These are phyloP conservation scores for Cynaeus angustus DNA, from an alignment of 2,888 invertebrate species.

Conservation along the genomic window DNA sequence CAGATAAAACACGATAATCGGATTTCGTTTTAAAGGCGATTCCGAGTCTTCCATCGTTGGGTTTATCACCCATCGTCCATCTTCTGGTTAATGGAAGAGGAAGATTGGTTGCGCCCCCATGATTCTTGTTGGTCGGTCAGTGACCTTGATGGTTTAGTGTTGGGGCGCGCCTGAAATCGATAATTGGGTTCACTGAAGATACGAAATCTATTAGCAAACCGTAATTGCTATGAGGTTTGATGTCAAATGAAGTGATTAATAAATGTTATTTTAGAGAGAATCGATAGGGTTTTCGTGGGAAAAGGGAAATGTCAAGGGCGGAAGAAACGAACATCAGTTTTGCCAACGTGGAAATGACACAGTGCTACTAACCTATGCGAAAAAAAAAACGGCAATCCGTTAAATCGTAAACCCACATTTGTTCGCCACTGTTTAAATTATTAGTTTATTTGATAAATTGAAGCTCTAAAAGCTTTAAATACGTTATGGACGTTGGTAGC, in stretches of 20 bases:
- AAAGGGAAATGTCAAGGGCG: conserved; percentile 2
- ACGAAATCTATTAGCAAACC: conserved; percentile 37
- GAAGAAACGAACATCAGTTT: neutral
- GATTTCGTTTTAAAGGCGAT: neutral
- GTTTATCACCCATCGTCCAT: conserved; percentile 6
- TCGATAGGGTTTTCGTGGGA: conserved; percentile 7
- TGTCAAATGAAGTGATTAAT: conserved; percentile 24
- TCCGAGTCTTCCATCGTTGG: neutral
- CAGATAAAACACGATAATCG: conserved; percentile 8
- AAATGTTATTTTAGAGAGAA: conserved; percentile 10
- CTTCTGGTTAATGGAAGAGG: neutral
- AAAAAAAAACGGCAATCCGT: too few species aligned
- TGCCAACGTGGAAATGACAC: too few species aligned
- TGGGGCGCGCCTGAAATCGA: conserved; percentile 37
- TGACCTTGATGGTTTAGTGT: conserved; percentile 38
- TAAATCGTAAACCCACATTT: too few species aligned
- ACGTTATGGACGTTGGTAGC: too few species aligned
- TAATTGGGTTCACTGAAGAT: conserved; percentile 32
- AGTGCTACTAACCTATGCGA: too few species aligned
- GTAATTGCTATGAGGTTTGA: conserved; percentile 22
- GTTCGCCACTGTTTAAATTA: too few species aligned
- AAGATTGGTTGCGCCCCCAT: conserved; percentile 4
- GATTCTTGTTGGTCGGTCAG: conserved; percentile 27
- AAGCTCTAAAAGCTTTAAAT: too few species aligned
- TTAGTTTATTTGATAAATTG: too few species aligned